Evolutionary conservation across 2,888 invertebrate species (phyloP), one percentile per base, ranked within the genome.

Genomic region (Lysandra bellargus): DNA sequence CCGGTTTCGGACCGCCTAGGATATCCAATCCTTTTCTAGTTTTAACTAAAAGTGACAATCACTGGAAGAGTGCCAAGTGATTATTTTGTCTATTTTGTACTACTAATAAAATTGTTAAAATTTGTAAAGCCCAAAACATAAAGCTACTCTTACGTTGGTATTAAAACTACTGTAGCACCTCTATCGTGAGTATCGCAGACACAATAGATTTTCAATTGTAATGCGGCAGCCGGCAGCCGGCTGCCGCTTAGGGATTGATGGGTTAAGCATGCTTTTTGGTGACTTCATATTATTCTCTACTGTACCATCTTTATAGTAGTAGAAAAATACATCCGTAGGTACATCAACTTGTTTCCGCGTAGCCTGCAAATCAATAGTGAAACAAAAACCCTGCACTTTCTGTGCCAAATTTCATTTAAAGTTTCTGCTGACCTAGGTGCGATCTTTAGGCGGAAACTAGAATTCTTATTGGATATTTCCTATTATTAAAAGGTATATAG

Each of bases 351-450:
- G 14, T 37, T 69, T 69, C 69, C 69, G 69, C 12, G 33, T 14
- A 69, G 5, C 1, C 14, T 4, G 69, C 69, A 1, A 69, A 37
- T 37, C 69, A 69, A 69, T 37, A 69, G 33, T 69, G 6, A 33
- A 69, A 69, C 64, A 61, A 61, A 61, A 61, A 30, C 33, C 30
- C 64, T 30, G 12, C 69, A 69, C 14, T 37, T 33, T 69, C 33
- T 37, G 69, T 69, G 69, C 69, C 69, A 69, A 69, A 69, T 4
- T 69, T 69, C 30, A 64, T 64, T 69, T 17, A 69, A 33, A 12
- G 69, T 30, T 69, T 69, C 33, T 69, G 69, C 69, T 33, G 33
- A 69, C 5, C 12, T 9, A 30, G 17, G 69, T 33, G 33, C 14
- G 1, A 14, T 69, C 33, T 33, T 69, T 33, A 69, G 33, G 30